Conservation (phyloP, 1,140 invertebrate species). For the Trachymyrmex cornetzi region DNA sequence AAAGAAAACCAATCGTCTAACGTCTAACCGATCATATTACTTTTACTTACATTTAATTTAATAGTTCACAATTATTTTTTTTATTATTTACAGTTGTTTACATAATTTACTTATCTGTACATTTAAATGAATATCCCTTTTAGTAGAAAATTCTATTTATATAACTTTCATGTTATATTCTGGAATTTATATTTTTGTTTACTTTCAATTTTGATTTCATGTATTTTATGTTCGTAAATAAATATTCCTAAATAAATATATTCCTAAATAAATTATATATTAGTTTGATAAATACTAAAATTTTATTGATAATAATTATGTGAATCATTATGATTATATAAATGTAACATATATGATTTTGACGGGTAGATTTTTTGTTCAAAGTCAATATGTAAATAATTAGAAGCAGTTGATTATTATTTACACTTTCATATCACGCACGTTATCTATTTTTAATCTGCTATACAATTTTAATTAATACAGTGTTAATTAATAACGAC, state of each 20-base stretch:
- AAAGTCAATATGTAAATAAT: neutral
- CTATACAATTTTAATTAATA: slow-evolving; percentile 32
- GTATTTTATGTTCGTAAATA: slow-evolving; percentile 10
- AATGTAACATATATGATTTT: neutral
- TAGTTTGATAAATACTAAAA: neutral
- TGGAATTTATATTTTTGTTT: slow-evolving; percentile 23
- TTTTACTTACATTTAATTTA: neutral
- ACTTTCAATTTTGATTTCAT: slow-evolving; percentile 1
- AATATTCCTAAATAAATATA: too few relatives aligned
- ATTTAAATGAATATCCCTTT: neutral
- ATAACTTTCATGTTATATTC: neutral
- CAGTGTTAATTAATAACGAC: slow-evolving; percentile 41
- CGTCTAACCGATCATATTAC: neutral
- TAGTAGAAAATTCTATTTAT: neutral
- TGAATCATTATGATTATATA: neutral
- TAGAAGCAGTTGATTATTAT: neutral
- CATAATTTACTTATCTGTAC: neutral
- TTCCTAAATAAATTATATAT: slow-evolving; percentile 4
- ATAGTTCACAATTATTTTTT: neutral
- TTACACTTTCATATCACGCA: neutral
- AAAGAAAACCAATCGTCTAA: neutral
- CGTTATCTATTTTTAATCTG: slow-evolving; percentile 29
- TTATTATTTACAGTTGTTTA: neutral
- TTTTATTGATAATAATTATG: neutral
- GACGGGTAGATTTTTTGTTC: neutral